phyloP scores from a whole-genome alignment of 92 coral and sea anemone genomes.

The Metridium senile region DNA sequence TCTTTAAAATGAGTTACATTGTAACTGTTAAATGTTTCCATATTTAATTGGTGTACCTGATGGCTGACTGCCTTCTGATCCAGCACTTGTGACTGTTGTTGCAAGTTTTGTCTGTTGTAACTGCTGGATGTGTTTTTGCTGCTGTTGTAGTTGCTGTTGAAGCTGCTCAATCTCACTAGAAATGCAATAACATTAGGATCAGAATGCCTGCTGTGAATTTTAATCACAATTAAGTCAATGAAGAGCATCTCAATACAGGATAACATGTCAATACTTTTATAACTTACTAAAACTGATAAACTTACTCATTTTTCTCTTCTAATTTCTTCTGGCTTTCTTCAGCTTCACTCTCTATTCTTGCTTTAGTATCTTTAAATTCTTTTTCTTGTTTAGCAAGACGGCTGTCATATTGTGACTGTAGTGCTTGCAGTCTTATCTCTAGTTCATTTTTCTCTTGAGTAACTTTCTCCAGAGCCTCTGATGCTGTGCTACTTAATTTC shows the following conservation, averaged over 20 bases:
- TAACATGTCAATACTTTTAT: background rate
- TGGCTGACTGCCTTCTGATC: constrained; percentile 38
- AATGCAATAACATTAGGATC: background rate
- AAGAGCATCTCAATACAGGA: background rate
- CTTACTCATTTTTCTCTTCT: constrained; percentile 53
- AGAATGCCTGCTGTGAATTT: background rate
- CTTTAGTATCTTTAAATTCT: constrained; percentile 71
- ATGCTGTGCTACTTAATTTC: constrained; percentile 55
- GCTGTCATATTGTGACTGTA: constrained; percentile 85
- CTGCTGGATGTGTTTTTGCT: constrained; percentile 74
- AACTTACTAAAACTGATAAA: background rate
- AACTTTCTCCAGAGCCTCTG: constrained; percentile 70
- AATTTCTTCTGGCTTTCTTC: constrained; percentile 55
- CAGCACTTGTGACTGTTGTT: constrained; percentile 50
- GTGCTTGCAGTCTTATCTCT: constrained; percentile 75
- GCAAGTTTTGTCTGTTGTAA: constrained; percentile 53
- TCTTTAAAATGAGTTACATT: background rate
- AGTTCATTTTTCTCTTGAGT: constrained; percentile 60
- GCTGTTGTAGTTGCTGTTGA: constrained; percentile 80
- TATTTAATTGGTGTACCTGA: constrained; percentile 1
- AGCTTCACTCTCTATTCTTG: constrained; percentile 45
- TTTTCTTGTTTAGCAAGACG: constrained; percentile 80
- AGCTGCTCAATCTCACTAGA: constrained; percentile 78
- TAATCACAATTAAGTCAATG: background rate
- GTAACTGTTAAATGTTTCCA: background rate